Conservation (phyloP, 2,113 vertebrate species). For the Setophaga kirtlandii region DNA sequence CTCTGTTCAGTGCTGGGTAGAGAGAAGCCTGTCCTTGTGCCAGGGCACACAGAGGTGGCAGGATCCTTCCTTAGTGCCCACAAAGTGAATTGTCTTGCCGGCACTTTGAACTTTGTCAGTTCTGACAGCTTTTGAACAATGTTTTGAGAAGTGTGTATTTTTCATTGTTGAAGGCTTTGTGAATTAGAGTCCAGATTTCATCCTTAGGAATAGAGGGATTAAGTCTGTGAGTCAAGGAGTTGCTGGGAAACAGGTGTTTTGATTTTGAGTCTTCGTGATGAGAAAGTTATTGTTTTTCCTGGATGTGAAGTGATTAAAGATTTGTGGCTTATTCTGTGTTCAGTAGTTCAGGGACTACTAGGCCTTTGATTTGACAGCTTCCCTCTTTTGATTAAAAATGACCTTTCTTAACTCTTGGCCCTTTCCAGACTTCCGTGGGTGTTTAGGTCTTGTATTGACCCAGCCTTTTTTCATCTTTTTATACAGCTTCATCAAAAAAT, state of each 20-base stretch:
- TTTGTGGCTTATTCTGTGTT: neutral
- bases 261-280: neutral
- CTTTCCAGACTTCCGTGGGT: neutral
- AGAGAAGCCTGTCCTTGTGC: neutral
- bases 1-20: neutral
- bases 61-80: neutral
- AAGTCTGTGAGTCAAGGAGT: neutral
- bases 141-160: neutral
- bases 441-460: neutral
- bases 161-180: neutral
- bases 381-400: neutral
- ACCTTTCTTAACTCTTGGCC: neutral
- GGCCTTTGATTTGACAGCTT: neutral
- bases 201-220: neutral
- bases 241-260: neutral
- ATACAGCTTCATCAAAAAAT: fast-evolving
- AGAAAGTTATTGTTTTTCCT: neutral
- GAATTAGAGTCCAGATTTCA: neutral
- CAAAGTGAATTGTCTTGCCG: neutral
- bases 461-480: neutral
- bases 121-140: neutral
- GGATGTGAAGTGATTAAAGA: neutral
- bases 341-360: neutral
- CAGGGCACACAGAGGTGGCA: neutral
- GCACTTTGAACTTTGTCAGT: neutral